These are phyloP conservation scores for Pachypeltis micranthus DNA, from an alignment of 1,140 invertebrate genomes.

Conservation along the genomic window DNA sequence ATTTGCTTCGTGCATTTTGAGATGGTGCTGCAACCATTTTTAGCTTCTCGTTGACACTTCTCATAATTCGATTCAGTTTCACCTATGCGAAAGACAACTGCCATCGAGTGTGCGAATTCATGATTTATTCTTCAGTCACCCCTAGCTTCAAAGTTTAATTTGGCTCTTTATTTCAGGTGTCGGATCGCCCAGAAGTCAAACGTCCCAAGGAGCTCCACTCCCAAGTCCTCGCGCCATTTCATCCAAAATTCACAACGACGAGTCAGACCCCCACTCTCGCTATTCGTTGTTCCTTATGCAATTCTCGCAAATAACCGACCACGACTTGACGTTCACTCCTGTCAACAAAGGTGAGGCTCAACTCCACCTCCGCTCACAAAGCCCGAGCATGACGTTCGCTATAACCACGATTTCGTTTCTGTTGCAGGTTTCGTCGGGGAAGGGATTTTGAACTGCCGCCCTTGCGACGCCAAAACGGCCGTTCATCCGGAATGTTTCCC, in stretches of 20 bases:
- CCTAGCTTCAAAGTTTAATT: constrained; percentile 31
- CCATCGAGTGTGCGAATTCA: too few species aligned
- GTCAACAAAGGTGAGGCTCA: constrained; percentile 78
- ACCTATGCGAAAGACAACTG: too few species aligned
- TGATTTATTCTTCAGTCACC: too few species aligned
- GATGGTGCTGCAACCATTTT: too few species aligned
- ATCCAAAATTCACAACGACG: constrained; percentile 73
- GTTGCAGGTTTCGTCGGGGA: constrained; percentile 34
- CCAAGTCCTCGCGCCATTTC: constrained; percentile 77
- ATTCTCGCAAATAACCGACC: constrained; percentile 83
- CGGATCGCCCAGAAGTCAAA: constrained; percentile 56
- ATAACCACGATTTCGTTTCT: too few species aligned
- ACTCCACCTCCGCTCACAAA: too few species aligned
- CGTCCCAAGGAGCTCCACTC: constrained; percentile 56
- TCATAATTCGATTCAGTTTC: too few species aligned
- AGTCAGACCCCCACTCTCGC: constrained; percentile 71
- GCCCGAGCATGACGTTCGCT: too few species aligned
- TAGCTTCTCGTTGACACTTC: too few species aligned
- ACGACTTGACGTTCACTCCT: constrained; percentile 84
- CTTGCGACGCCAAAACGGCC: constrained; percentile 36
- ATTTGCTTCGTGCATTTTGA: too few species aligned
- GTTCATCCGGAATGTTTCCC: constrained; percentile 45
- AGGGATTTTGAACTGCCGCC: constrained; percentile 37
- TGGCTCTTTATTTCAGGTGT: constrained; percentile 47
- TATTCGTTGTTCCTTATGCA: constrained; percentile 89